phyloP scores from a whole-genome alignment of 2,113 vertebrate genomes.

The Syngnathus scovelli region DNA sequence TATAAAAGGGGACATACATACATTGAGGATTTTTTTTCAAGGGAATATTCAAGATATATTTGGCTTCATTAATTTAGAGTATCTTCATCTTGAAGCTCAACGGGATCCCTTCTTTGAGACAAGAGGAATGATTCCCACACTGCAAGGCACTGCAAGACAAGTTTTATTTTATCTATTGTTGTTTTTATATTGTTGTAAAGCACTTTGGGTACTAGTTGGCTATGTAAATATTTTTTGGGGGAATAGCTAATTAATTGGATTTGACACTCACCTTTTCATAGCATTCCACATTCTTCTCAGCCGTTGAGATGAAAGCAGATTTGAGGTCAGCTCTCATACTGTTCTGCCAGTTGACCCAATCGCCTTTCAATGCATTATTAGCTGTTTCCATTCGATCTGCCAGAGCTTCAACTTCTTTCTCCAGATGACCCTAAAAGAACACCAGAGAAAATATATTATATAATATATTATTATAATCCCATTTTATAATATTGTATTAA shows the following conservation, averaged over 20 bases:
- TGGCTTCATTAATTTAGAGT: background rate
- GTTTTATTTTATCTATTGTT: no score
- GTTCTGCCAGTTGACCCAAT: conserved; percentile 86
- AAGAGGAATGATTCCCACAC: conserved; percentile 91
- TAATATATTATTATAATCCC: background rate
- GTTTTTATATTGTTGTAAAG: no score
- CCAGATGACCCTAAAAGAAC: conserved; percentile 65
- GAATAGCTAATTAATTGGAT: conserved; percentile 2
- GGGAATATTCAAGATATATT: no score
- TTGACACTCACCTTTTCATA: conserved; percentile 83
- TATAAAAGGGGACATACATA: no score
- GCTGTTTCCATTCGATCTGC: conserved; percentile 84
- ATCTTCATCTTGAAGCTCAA: conserved; percentile 59
- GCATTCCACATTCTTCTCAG: conserved; percentile 81
- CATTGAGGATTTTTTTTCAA: background rate
- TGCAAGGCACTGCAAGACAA: conserved; percentile 83
- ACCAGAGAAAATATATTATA: background rate
- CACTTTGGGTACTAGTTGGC: no score
- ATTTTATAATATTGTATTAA: background rate
- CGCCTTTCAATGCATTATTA: conserved; percentile 82
- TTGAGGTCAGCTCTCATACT: conserved; percentile 82
- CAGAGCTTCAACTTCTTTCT: conserved; percentile 82
- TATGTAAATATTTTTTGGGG: no score
- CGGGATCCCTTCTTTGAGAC: conserved; percentile 74
- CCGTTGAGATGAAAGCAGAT: conserved; percentile 73